A percentile compares a stretch with the other conserved stretches of the same genome.
phyloP scores from a whole-genome alignment of 2,888 invertebrate species.

The Omphaloscelis lunosa region DNA sequence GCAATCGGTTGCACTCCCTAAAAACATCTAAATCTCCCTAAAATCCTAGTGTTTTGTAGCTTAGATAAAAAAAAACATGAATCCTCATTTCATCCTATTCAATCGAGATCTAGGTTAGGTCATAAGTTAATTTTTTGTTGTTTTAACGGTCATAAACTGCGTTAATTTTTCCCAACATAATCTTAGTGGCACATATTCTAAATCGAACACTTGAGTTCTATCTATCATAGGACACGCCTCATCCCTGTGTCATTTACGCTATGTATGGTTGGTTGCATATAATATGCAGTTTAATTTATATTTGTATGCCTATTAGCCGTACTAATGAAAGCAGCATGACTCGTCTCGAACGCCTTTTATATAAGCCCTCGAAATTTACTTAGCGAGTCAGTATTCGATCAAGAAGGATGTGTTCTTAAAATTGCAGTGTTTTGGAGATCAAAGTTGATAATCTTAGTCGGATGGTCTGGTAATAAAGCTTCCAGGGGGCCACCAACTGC shows the following conservation, averaged over 20 bases:
- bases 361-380: not conserved
- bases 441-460: not conserved
- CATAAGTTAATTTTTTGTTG: not conserved
- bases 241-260: not conserved
- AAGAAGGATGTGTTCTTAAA: no score
- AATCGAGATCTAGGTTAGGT: no score
- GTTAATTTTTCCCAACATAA: not conserved
- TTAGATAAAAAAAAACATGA: no score
- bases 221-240: not conserved
- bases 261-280: not conserved
- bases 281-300: not conserved
- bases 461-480: not conserved
- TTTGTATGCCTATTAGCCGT: not conserved
- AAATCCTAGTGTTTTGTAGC: no score
- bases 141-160: not conserved
- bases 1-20: no score
- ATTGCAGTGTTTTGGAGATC: not conserved
- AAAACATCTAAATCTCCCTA: no score
- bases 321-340: constrained; percentile 22
- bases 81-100: no score
- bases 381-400: not conserved
- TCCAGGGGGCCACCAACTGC: not conserved
- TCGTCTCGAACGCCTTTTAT: not conserved
- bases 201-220: not conserved
- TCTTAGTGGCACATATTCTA: not conserved